Evolutionary conservation across 2,888 invertebrate species (phyloP), one percentile per base, ranked within the genome.

Genomic region (Hanleya hanleyi): DNA sequence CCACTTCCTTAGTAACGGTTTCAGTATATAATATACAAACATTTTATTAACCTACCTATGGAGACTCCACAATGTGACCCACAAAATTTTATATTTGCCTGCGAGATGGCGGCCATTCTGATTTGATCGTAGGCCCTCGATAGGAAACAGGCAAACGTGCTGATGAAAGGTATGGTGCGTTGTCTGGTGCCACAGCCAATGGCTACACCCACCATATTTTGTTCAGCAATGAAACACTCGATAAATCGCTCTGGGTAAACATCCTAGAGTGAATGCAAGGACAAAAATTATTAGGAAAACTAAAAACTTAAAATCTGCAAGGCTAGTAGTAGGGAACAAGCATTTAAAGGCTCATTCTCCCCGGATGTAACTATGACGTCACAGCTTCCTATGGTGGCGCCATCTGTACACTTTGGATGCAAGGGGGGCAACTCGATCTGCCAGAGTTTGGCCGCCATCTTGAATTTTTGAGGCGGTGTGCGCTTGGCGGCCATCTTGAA

Each of bases 161-260:
- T 97, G 0, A 94, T 96, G 92, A 99, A 99, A 0, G 96, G 95
- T 69, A 98, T 94, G 12, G 96, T 95, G 77, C 98, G 94, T 89
- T 95, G 95, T 80, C 98, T 93, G 89, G 97, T 97, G 33, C 96
- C 95, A 50, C 95, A 95, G 47, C 98, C 98, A 81, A 97, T 96
- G 0, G 96, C 97, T 75, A 97, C 96, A 18, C 80, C 97, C 78
- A 96, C 97, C 88, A 97, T 92, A 92, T 97, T 98, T 92, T 98
- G 98, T 89, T 98, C 98, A 75, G 98, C 98, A 88, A 99, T 99
- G 92, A 95, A 99, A 90, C 98, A 97, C 91, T 98, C 98, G 83
- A 99, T 94, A 92, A 96, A 97, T 81, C 95, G 94, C 67, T 92
- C 91, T 2, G 94, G 92, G 71, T 84, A 89, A 26, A 82, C 86